Percentiles rank a stretch among this genome's conserved stretches.
phyloP scores from a whole-genome alignment of 2,888 invertebrate genomes.

The Onthophagus sagittarius region DNA sequence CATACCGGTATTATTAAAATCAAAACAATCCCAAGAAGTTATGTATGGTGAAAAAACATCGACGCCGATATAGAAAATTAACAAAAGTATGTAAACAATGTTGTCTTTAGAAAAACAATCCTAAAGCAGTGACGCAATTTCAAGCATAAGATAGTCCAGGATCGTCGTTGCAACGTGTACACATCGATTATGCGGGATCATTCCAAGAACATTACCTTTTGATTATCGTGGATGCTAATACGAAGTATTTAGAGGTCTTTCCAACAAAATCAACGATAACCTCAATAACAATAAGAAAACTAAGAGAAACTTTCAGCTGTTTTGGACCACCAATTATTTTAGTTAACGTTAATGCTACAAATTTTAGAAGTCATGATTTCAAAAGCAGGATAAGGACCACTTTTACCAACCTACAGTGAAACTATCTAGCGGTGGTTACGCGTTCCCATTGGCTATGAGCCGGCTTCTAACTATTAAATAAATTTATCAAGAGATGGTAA shows the following conservation, averaged over 20 bases:
- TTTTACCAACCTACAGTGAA: too few relatives aligned
- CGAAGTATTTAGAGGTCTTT: slow-evolving; percentile 17
- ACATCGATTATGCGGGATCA: slow-evolving; percentile 34
- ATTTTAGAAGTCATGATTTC: too few relatives aligned
- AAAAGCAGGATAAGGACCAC: too few relatives aligned
- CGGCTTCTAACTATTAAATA: too few relatives aligned
- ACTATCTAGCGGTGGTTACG: too few relatives aligned
- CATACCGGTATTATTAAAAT: slow-evolving; percentile 33
- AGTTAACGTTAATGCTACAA: too few relatives aligned
- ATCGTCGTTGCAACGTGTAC: slow-evolving; percentile 19
- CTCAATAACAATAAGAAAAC: slow-evolving; percentile 5
- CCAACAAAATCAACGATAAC: slow-evolving; percentile 25
- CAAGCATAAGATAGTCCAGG: neutral
- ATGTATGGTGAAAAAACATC: slow-evolving; percentile 31
- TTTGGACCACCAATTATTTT: too few relatives aligned
- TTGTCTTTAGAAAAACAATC: slow-evolving; percentile 22
- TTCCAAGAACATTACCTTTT: slow-evolving; percentile 18
- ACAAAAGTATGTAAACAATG: slow-evolving; percentile 26
- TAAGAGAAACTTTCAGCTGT: slow-evolving; percentile 22
- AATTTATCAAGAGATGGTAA: too few relatives aligned
- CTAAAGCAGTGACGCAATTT: neutral
- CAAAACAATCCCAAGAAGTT: slow-evolving; percentile 31
- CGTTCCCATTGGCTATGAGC: too few relatives aligned
- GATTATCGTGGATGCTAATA: slow-evolving; percentile 16
- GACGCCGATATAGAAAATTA: slow-evolving; percentile 31